Evolutionary conservation across 2,113 vertebrate species (phyloP), one percentile per base, ranked within the genome.

Genomic region (Chaetodon trifascialis): DNA sequence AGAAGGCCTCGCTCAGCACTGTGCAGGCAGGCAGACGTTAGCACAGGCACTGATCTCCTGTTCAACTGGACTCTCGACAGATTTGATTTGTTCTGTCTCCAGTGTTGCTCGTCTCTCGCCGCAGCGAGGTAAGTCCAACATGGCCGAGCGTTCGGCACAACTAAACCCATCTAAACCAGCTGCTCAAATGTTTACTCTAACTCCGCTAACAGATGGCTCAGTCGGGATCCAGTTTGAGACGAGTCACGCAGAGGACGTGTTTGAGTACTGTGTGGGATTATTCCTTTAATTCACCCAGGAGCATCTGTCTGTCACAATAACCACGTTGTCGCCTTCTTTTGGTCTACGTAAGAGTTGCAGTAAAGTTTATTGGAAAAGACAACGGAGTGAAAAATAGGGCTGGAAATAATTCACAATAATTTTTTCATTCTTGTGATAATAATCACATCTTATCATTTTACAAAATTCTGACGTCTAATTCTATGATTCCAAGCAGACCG

Each of bases 61-160:
- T 91, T 95, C 91, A 91, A 94, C 95, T 95, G 96, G 95, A 96
- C 95, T 96, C 92, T 96, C 94, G 94, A 96, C 96, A 97, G 95
- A 97, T 96, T 51, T 94, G 91, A 94, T 94, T 95, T 95, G 90
- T 95, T 95, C 95, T 92, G 80, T 93, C 91, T 78, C 92, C 88
- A 65, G 79, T 86, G 51, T 71, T 40, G 69, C 64, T 82, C 84
- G 38, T 88, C 86, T 85, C 54, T 70, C 63, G 66, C 72, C 34
- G 21, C 71, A 76, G 72, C 1, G 47, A 90, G 93, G 92, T 95
- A 88, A 95, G 93, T 90, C 55, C 73, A 85, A 79, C 52, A 60
- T 34, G 75, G 66, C 73, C 60, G 86, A 84, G 73, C 70, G 44
- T 76, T 55, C 25, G 4, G 47, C 62, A 51, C 67, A 86, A 93